Evolutionary conservation across 2,113 vertebrate genomes (phyloP), one percentile per base, ranked within the genome.

Genomic region (Cinclus cinclus): DNA sequence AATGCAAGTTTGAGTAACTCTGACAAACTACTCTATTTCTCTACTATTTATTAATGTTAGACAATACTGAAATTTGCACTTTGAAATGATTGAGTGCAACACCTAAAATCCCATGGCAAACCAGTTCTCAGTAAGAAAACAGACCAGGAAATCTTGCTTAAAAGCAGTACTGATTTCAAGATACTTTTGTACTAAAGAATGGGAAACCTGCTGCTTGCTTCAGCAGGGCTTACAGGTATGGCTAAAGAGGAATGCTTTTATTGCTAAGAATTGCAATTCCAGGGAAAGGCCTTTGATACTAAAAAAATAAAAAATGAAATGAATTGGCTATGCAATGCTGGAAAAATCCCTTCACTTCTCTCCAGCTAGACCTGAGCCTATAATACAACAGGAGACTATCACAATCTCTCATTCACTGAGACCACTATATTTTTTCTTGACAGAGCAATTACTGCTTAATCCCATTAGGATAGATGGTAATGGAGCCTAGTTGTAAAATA

Each of bases 361-460:
- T 95, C 69, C 65, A 73, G 69, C 73, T 68, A 85, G 79, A 37
- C 35, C n/a, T 76, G 50, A 93, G 68, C 88, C 53, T 81, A 9
- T 33, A 65, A 70, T 28, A 65, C 87, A 95, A 49, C 82, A 42
- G 75, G 87, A 86, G 50, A 77, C 31, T 84, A 87, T 76, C 58
- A 28, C 18, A 44, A 76, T 91, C 93, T 91, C 95, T 97, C 87
- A 68, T 95, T 96, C 88, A 53, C 90, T 90, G 67, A 97, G 87
- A 41, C 85, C 71, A 56, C 92, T 92, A 75, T 97, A 97, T 97
- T 97, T 98, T 98, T 97, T 97, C 97, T 97, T 98, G 97, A 97
- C 97, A 97, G 65, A 91, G 92, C 97, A 98, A 98, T 98, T 97
- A 98, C 96, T 97, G 87, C 94, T 97, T 98, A 98, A 98, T 98